Base-by-base conservation (phyloP, 2,888 invertebrate genomes). In the Dendrolimus pini region DNA sequence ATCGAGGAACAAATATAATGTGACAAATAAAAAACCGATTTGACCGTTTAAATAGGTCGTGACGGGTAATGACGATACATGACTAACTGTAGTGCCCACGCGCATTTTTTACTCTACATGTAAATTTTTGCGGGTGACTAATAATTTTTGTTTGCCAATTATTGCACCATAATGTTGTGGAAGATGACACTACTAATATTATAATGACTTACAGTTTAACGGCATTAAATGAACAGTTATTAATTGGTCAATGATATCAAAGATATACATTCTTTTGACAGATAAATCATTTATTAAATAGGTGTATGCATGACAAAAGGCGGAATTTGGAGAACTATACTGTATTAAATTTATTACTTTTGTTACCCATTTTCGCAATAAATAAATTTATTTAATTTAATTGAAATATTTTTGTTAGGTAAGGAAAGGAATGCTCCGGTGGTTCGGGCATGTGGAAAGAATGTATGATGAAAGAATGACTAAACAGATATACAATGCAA, bases 31-130 rank as follows among this genome's bases (percentile, higher is more conserved):
- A 30, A 52, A 58, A 60, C 60, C 55, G 56, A 59, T 61, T 62
- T 60, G 70, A 73, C 68, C 71, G 62, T 70, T 69, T 54, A 54
- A 71, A 68, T 72, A 75, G 69, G 65, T 55, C 60, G 60, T 78
- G 73, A 77, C 75, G 69, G 67, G 56, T 56, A 55, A 64, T 64
- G 69, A 71, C 70, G 66, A 64, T 66, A 66, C 67, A 70, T 82
- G 80, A 79, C 68, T 83, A 82, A 83, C 76, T 67, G 75, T 74
- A 9, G 47, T 71, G 70, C 84, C 85, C 76, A 85, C 85, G 77
- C 83, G 68, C 64, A 73, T 74, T 74, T 78, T 77, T 80, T 69
- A 59, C 54, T 9, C 56, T 52, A 64, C 68, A 65, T 66, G 61
- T 72, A 63, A 66, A 67, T 70, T 71, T 72, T 76, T 68, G 47